These are phyloP conservation scores for Mus caroli DNA, from an alignment of 2,797 vertebrate genomes.

Conservation along the genomic window DNA sequence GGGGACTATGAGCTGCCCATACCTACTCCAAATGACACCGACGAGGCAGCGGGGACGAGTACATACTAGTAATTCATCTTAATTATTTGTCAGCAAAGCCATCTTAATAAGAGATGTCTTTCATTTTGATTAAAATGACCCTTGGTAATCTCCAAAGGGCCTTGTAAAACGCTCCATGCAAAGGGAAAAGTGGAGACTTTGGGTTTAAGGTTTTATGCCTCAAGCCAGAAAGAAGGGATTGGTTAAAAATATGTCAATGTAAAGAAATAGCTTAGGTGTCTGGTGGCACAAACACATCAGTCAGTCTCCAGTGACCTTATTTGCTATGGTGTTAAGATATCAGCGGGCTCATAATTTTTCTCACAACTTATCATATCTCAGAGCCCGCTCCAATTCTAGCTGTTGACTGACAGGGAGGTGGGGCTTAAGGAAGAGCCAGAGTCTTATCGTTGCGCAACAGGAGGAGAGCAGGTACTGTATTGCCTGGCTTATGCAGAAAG, in stretches of 20 bases:
- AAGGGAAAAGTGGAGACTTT: constrained; percentile 81
- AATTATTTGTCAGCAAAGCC: constrained; percentile 90
- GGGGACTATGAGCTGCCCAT: constrained; percentile 77
- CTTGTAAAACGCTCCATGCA: constrained; percentile 82
- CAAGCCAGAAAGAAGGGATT: constrained; percentile 62
- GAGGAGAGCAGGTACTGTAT: background rate
- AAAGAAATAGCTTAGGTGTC: constrained; percentile 42
- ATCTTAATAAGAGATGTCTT: constrained; percentile 88
- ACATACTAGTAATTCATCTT: constrained; percentile 87
- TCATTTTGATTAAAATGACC: constrained; percentile 89
- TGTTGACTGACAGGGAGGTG: background rate
- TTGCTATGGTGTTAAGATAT: constrained; percentile 20
- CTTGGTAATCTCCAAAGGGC: constrained; percentile 80
- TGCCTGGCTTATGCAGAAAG: fast-evolving
- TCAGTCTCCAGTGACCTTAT: constrained; percentile 52
- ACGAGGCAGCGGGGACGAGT: constrained; percentile 83
- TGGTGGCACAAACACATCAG: background rate
- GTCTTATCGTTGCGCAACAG: background rate
- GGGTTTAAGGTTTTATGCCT: constrained; percentile 83
- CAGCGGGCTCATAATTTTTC: constrained; percentile 56
- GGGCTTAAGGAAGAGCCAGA: background rate
- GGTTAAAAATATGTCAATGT: constrained; percentile 35
- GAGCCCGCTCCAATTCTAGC: background rate
- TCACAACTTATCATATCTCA: constrained; percentile 33
- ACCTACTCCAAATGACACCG: constrained; percentile 82